A percentile compares a stretch with the other conserved stretches of the same genome.
Conservation (phyloP, 2,888 invertebrate genomes). For the Alloscopus bannaensis region DNA sequence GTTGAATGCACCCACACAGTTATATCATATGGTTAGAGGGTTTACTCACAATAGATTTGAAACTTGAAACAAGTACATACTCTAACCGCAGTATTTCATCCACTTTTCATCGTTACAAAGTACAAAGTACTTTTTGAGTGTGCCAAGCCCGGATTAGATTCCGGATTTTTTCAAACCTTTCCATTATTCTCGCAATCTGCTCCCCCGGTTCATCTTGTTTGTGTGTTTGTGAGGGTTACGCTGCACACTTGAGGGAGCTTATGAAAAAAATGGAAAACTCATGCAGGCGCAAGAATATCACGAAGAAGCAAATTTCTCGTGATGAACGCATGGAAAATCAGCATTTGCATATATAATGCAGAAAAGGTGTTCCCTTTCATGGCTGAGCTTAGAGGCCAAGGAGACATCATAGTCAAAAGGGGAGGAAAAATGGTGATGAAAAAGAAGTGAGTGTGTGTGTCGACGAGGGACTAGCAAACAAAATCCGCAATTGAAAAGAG, state of each 20-base stretch:
- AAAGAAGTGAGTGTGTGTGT: too few species aligned
- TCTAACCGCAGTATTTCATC: constrained; percentile 37
- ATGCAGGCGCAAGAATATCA: background rate
- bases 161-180: constrained; percentile 21
- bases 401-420: too few species aligned
- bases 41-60: too few species aligned
- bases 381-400: background rate
- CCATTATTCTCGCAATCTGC: background rate
- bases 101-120: constrained; percentile 33
- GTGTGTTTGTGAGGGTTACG: constrained; percentile 2
- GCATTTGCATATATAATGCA: background rate
- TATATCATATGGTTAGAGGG: too few species aligned
- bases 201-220: background rate
- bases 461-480: too few species aligned
- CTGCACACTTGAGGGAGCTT: background rate
- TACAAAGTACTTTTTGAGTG: constrained; percentile 48
- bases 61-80: too few species aligned
- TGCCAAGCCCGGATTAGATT: constrained; percentile 34
- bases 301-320: constrained; percentile 5
- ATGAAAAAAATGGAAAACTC: background rate
- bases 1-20: too few species aligned
- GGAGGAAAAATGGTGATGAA: too few species aligned
- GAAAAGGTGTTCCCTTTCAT: constrained; percentile 1
- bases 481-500: constrained; percentile 13
- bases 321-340: background rate